Conservation (phyloP, 2,888 invertebrate genomes). For the Eupithecia vulgata region DNA sequence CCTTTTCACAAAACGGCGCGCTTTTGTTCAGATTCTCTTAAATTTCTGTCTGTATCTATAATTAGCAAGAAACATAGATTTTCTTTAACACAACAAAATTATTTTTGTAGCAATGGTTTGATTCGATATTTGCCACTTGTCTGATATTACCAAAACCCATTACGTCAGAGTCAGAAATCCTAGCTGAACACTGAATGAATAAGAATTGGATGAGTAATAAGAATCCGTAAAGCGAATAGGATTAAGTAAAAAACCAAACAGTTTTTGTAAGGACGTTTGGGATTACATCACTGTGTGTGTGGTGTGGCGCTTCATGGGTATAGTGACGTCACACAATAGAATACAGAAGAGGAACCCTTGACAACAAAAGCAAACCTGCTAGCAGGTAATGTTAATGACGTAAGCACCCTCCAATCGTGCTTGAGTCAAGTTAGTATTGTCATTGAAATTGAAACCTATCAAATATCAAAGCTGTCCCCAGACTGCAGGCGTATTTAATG, state of each 20-base stretch:
- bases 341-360: slow-evolving; percentile 54
- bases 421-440: slow-evolving; percentile 23
- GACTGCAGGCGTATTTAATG: neutral
- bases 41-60: neutral
- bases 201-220: slow-evolving; percentile 59
- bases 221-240: slow-evolving; percentile 56
- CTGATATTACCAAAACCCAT: slow-evolving; percentile 5
- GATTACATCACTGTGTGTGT: slow-evolving; percentile 64
- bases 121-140: slow-evolving; percentile 3
- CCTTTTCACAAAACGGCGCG: no score
- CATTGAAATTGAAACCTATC: slow-evolving; percentile 20
- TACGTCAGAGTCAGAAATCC: slow-evolving; percentile 18
- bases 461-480: slow-evolving; percentile 12
- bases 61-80: neutral
- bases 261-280: slow-evolving; percentile 53
- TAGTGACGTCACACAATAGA: slow-evolving; percentile 65
- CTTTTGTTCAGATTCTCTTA: neutral
- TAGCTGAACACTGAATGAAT: slow-evolving; percentile 48
- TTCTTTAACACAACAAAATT: neutral
- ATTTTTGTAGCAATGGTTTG: neutral
- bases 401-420: slow-evolving; percentile 30
- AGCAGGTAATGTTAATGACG: slow-evolving; percentile 49
- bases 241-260: slow-evolving; percentile 55
- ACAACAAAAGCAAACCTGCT: slow-evolving; percentile 62
- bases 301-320: slow-evolving; percentile 52